Percentiles rank a stretch among this genome's conserved stretches.
Evolutionary conservation across 1,140 invertebrate species (phyloP).

Genomic region (Tetranychus urticae): DNA sequence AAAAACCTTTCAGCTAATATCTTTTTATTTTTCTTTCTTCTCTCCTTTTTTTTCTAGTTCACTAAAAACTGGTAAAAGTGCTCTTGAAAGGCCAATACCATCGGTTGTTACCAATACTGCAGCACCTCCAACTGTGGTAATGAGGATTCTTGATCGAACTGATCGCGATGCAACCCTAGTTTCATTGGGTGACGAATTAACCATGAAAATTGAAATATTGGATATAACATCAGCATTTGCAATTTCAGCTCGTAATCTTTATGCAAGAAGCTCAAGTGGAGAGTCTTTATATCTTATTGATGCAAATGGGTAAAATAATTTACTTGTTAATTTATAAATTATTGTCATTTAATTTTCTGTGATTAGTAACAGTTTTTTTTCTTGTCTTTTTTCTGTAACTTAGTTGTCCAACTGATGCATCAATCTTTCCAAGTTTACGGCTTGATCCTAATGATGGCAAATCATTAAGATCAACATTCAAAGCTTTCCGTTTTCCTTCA

Average conservation of each 20-base stretch:
- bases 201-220: constrained; percentile 24
- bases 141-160: constrained; percentile 23
- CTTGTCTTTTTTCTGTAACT: neutral
- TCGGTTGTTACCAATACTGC: constrained; percentile 27
- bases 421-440: constrained; percentile 25
- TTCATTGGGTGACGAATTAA: constrained; percentile 25
- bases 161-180: constrained; percentile 25
- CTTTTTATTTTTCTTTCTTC: neutral
- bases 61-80: constrained; percentile 8
- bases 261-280: constrained; percentile 26
- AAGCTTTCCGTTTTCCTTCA: constrained; percentile 28
- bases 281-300: constrained; percentile 27
- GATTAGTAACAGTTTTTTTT: neutral
- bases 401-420: constrained; percentile 25
- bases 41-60: neutral
- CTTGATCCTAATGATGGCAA: constrained; percentile 20
- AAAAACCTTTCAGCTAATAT: neutral
- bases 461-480: constrained; percentile 24
- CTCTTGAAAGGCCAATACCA: constrained; percentile 9
- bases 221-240: constrained; percentile 23
- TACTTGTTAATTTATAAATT: neutral
- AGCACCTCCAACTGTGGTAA: constrained; percentile 25
- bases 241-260: constrained; percentile 27
- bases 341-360: neutral
- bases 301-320: constrained; percentile 21